phyloP scores from a whole-genome alignment of 2,888 invertebrate species.

The Eupithecia subumbrata region DNA sequence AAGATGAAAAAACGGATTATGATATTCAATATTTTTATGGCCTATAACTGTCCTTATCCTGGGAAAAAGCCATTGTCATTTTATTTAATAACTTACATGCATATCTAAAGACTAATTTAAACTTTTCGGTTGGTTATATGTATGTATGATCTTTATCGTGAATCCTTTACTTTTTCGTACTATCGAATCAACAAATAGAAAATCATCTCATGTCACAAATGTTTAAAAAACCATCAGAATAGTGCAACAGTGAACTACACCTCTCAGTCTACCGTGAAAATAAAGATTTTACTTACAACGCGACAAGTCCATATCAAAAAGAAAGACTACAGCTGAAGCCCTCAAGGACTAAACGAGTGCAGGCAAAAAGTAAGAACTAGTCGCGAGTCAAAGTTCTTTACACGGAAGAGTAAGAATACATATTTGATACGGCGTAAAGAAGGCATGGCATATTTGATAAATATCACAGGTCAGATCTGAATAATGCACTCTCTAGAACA shows the following conservation, averaged over 20 bases:
- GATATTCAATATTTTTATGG: too few species aligned
- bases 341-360: constrained; percentile 43
- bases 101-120: too few species aligned
- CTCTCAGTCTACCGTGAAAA: constrained; percentile 2
- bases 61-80: too few species aligned
- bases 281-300: constrained; percentile 11
- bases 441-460: not conserved
- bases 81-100: too few species aligned
- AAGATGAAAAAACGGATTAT: too few species aligned
- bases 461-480: too few species aligned
- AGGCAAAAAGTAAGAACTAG: constrained; percentile 34
- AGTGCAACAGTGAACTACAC: not conserved
- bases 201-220: not conserved
- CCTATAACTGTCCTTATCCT: too few species aligned
- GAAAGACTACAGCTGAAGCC: constrained; percentile 39
- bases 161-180: not conserved
- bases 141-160: too few species aligned
- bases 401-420: not conserved
- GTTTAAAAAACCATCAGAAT: not conserved
- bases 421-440: constrained; percentile 9
- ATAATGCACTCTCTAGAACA: too few species aligned
- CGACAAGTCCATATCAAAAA: constrained; percentile 34
- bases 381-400: constrained; percentile 31
- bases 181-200: not conserved
- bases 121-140: too few species aligned